phyloP scores from a whole-genome alignment of 2,888 invertebrate genomes.

The Amphimallon solstitiale region DNA sequence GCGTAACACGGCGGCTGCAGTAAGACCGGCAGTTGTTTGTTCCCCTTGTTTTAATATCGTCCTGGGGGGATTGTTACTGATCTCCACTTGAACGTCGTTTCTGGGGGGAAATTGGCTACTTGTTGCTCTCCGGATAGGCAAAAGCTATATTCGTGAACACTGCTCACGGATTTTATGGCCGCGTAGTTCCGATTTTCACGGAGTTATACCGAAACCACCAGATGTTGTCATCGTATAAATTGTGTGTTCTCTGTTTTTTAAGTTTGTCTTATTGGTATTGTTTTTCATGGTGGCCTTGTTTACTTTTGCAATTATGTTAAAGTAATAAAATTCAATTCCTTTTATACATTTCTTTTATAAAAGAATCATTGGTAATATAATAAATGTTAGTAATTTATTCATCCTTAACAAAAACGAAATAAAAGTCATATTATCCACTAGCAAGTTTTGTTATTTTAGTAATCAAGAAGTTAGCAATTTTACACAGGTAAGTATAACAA shows the following conservation, averaged over 20 bases:
- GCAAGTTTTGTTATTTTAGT: too few relatives aligned
- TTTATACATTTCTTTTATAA: too few relatives aligned
- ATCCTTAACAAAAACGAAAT: too few relatives aligned
- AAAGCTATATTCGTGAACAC: constrained; percentile 8
- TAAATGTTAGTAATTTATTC: too few relatives aligned
- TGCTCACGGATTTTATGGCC: constrained; percentile 35
- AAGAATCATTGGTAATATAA: too few relatives aligned
- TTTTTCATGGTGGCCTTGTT: too few relatives aligned
- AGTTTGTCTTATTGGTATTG: too few relatives aligned
- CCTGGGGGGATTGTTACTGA: constrained; percentile 50
- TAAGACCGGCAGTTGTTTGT: constrained; percentile 23
- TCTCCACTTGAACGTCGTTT: constrained; percentile 19
- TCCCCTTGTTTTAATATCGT: constrained; percentile 51
- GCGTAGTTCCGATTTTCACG: constrained; percentile 22
- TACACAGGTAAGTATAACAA: too few relatives aligned
- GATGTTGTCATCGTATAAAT: constrained; percentile 14
- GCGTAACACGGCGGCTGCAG: not conserved
- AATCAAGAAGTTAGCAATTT: too few relatives aligned
- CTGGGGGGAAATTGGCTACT: constrained; percentile 52
- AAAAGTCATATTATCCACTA: too few relatives aligned
- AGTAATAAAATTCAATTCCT: too few relatives aligned
- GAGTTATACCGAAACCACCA: constrained; percentile 9
- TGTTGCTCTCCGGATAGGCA: constrained; percentile 47
- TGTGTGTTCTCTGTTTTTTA: not conserved
- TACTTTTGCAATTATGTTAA: too few relatives aligned